A percentile compares a stretch with the other conserved stretches of the same genome.
Evolutionary conservation across 2,888 invertebrate species (phyloP).

Genomic region (Parelbella ahira): DNA sequence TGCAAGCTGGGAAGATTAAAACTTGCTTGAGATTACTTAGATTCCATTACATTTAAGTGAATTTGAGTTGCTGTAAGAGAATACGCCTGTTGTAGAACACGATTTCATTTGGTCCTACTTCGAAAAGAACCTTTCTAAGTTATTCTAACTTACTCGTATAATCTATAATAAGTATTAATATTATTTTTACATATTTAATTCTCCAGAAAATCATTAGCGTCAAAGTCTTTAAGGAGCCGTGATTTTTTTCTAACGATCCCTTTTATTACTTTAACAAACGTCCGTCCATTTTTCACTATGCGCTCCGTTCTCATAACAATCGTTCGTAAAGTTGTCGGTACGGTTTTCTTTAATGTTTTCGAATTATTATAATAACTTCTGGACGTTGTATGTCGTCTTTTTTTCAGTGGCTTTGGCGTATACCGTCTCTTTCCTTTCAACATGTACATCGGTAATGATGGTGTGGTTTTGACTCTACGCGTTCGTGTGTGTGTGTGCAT

Average conservation of each 20-base stretch:
- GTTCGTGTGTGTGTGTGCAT: conserved; percentile 20
- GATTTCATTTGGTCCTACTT: no score
- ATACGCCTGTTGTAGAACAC: no score
- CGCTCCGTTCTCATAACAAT: conserved; percentile 37
- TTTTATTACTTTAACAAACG: conserved; percentile 42
- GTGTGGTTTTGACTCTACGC: conserved; percentile 21
- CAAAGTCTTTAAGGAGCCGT: conserved; percentile 14
- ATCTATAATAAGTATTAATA: no score
- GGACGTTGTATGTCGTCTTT: conserved; percentile 10
- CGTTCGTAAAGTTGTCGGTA: conserved; percentile 26
- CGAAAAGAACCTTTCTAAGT: no score
- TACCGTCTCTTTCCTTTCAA: conserved; percentile 40
- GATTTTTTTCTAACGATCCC: conserved; percentile 28
- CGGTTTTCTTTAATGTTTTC: conserved; percentile 21
- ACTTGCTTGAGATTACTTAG: no score
- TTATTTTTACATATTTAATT: conserved; percentile 14
- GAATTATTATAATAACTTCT: conserved; percentile 3
- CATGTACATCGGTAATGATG: conserved; percentile 35
- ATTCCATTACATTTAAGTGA: no score
- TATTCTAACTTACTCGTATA: no score
- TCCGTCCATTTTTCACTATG: conserved; percentile 41
- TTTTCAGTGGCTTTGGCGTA: conserved; percentile 32
- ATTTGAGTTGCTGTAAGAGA: no score
- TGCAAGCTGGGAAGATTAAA: no score
- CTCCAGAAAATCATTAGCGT: conserved; percentile 41